Evolutionary conservation across 2,797 vertebrate genomes (phyloP).

Genomic region (Mallotus villosus): DNA sequence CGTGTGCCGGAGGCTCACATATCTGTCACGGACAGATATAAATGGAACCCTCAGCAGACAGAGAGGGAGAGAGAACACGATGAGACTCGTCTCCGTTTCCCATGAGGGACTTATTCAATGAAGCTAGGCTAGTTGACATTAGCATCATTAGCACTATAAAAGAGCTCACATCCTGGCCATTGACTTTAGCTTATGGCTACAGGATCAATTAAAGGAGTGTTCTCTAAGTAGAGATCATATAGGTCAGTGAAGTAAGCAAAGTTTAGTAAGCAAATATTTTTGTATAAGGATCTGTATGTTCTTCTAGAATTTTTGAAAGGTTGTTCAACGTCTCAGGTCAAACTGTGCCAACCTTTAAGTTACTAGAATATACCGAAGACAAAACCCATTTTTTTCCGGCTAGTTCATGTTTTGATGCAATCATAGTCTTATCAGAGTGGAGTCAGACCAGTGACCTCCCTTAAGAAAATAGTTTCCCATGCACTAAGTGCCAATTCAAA

Average conservation of each 20-base stretch:
- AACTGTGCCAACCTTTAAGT: too few species aligned
- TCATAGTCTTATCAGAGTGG: conserved; percentile 60
- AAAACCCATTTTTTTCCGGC: too few species aligned
- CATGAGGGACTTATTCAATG: conserved; percentile 33
- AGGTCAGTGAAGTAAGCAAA: background rate
- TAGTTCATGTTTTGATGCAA: conserved; percentile 14
- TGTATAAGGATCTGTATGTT: too few species aligned
- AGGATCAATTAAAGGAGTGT: background rate
- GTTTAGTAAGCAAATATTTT: background rate
- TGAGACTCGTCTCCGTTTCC: conserved; percentile 45
- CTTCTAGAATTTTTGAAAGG: too few species aligned
- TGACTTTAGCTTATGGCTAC: background rate
- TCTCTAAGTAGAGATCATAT: background rate
- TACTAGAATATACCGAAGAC: background rate
- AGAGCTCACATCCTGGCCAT: conserved; percentile 5
- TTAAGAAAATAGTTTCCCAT: background rate
- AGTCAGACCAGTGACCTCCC: conserved; percentile 46
- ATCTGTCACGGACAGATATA: conserved; percentile 65
- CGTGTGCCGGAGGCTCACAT: too few species aligned
- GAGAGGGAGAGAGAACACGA: conserved; percentile 50
- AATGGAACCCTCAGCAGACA: conserved; percentile 63
- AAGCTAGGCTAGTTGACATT: conserved; percentile 13
- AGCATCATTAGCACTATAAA: background rate
- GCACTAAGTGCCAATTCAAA: background rate
- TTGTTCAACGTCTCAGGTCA: too few species aligned